A percentile compares a stretch with the other conserved stretches of the same genome.
These are phyloP conservation scores for Drosophila algonquin DNA, from an alignment of 2,888 invertebrate genomes.

Conservation along the genomic window DNA sequence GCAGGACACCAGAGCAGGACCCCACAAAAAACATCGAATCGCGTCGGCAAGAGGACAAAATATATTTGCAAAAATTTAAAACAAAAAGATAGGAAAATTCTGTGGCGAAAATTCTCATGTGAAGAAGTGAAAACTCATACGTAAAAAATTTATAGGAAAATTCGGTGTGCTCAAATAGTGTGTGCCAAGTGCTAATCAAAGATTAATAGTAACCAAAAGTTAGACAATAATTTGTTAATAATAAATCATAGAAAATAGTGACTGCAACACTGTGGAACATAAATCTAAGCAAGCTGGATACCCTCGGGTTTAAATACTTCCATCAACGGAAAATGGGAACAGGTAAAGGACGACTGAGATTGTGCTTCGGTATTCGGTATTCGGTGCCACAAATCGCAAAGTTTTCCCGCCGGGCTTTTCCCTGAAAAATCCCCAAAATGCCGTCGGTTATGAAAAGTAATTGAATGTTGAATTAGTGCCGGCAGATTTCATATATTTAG, in stretches of 20 bases:
- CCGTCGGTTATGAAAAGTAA: background rate
- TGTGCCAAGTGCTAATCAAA: background rate
- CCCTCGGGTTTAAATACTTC: slow-evolving; percentile 84
- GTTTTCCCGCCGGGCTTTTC: no score
- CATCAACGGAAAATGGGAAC: slow-evolving; percentile 84
- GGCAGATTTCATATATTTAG: background rate
- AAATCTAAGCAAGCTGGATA: slow-evolving; percentile 81
- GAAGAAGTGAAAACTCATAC: background rate
- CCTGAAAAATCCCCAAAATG: background rate
- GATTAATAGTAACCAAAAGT: slow-evolving; percentile 2
- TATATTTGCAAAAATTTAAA: background rate
- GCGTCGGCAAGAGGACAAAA: slow-evolving; percentile 57
- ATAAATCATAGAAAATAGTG: slow-evolving; percentile 4
- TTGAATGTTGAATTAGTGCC: background rate
- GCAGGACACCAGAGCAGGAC: slow-evolving; percentile 8
- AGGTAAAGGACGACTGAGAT: slow-evolving; percentile 70
- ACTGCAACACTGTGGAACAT: slow-evolving; percentile 27
- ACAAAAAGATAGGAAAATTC: background rate
- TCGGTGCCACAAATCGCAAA: background rate
- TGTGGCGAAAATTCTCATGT: background rate
- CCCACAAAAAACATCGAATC: slow-evolving; percentile 13
- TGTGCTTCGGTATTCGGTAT: background rate
- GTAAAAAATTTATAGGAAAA: background rate
- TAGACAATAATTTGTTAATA: slow-evolving; percentile 3
- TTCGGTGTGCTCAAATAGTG: background rate